Conservation (phyloP, 1,140 invertebrate genomes). For the Aphis gossypii region DNA sequence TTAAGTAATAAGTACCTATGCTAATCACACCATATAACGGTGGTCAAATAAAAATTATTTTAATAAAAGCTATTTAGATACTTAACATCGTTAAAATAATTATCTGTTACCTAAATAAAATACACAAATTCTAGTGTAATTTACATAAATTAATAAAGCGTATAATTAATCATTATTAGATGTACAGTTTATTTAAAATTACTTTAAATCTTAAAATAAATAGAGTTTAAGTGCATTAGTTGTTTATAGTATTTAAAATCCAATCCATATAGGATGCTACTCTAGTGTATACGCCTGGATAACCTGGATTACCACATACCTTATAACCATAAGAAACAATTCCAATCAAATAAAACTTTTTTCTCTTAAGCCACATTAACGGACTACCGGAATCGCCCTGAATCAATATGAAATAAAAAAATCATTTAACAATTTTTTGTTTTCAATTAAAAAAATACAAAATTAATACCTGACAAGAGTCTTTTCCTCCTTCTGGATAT, state of each 20-base stretch:
- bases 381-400: slow-evolving; percentile 54
- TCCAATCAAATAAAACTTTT: slow-evolving; percentile 70
- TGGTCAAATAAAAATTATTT: too few relatives aligned
- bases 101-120: background rate
- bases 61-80: background rate
- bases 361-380: slow-evolving; percentile 12
- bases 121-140: background rate
- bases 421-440: background rate
- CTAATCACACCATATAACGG: background rate
- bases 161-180: background rate
- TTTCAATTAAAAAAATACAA: background rate
- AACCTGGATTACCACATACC: slow-evolving; percentile 75
- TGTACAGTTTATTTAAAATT: background rate
- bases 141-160: background rate
- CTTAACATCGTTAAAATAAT: background rate
- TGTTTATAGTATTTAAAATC: slow-evolving; percentile 63
- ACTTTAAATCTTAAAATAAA: background rate
- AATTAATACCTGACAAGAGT: slow-evolving; percentile 62
- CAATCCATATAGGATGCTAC: slow-evolving; percentile 73
- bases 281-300: slow-evolving; percentile 81
- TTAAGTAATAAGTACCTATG: background rate
- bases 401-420: background rate
- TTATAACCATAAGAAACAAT: slow-evolving; percentile 77
- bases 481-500: slow-evolving; percentile 69
- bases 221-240: background rate